Conservation (phyloP, 2,113 vertebrate species). For the Quiscalus mexicanus region DNA sequence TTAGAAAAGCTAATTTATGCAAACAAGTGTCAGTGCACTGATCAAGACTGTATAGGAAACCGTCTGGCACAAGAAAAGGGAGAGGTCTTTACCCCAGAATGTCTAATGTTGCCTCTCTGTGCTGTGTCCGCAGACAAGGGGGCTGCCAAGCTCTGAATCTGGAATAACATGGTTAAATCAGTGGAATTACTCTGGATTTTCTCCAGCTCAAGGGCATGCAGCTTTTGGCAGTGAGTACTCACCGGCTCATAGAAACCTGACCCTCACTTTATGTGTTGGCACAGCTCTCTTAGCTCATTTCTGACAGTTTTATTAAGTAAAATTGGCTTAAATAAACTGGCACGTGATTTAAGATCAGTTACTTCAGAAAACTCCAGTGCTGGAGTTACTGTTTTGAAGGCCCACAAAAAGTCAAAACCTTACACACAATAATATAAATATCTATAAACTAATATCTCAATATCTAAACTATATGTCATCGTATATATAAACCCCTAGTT, state of each 20-base stretch:
- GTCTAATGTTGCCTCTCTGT: not conserved
- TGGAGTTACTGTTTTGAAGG: not conserved
- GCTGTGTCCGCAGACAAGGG: not conserved
- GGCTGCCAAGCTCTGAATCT: not conserved
- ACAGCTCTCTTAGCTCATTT: not conserved
- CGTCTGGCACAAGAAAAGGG: not conserved
- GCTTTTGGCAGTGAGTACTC: not conserved
- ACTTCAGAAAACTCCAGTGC: constrained; percentile 22
- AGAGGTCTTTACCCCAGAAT: not conserved
- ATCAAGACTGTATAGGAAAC: not conserved
- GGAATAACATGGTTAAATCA: not conserved
- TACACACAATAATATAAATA: not conserved
- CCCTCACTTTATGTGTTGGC: not conserved
- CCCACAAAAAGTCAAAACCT: not conserved
- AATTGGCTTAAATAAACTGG: constrained; percentile 1
- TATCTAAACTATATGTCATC: not conserved
- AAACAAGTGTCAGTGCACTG: not conserved
- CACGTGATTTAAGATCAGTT: not conserved
- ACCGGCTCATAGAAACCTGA: not conserved
- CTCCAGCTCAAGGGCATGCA: not conserved
- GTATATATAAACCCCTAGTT: not conserved
- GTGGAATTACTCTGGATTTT: not conserved
- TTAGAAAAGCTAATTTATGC: not conserved
- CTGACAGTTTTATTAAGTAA: constrained; percentile 22
- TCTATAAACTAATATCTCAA: not conserved